These are phyloP conservation scores for Lepidurus apus DNA, from an alignment of 1,140 invertebrate species.

Conservation along the genomic window DNA sequence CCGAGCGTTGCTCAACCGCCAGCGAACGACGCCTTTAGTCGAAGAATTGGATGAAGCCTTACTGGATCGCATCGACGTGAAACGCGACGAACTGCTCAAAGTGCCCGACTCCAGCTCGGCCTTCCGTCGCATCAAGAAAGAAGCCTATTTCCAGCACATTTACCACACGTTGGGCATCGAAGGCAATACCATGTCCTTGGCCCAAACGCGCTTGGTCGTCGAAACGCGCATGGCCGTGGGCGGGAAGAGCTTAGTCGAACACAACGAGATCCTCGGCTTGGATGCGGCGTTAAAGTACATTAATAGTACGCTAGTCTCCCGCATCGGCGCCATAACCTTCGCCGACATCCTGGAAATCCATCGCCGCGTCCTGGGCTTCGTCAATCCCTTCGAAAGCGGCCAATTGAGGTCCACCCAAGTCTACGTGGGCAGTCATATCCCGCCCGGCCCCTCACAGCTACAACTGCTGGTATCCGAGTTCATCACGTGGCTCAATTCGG, in stretches of 20 bases:
- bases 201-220: slow-evolving; percentile 83
- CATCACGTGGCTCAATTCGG: slow-evolving; percentile 83
- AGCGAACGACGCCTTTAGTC: slow-evolving; percentile 78
- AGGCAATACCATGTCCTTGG: slow-evolving; percentile 93
- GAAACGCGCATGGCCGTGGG: slow-evolving; percentile 88
- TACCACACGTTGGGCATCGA: slow-evolving; percentile 97
- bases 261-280: slow-evolving; percentile 91
- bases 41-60: slow-evolving; percentile 79
- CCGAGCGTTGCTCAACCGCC: slow-evolving; percentile 70
- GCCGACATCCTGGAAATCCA: slow-evolving; percentile 91
- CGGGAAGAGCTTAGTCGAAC: slow-evolving; percentile 91
- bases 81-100: slow-evolving; percentile 69
- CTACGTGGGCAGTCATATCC: slow-evolving; percentile 85
- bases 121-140: slow-evolving; percentile 79
- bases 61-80: slow-evolving; percentile 76
- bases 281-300: slow-evolving; percentile 94
- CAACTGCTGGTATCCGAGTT: slow-evolving; percentile 79
- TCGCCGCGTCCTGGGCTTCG: slow-evolving; percentile 83
- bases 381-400: slow-evolving; percentile 82
- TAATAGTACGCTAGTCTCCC: slow-evolving; percentile 73
- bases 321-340: slow-evolving; percentile 64
- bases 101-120: slow-evolving; percentile 74
- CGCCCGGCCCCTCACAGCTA: slow-evolving; percentile 75
- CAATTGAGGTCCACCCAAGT: slow-evolving; percentile 77
- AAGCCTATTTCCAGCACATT: slow-evolving; percentile 92